Base-by-base conservation (phyloP, 2,797 vertebrate species). In the Heliangelus exortis region DNA sequence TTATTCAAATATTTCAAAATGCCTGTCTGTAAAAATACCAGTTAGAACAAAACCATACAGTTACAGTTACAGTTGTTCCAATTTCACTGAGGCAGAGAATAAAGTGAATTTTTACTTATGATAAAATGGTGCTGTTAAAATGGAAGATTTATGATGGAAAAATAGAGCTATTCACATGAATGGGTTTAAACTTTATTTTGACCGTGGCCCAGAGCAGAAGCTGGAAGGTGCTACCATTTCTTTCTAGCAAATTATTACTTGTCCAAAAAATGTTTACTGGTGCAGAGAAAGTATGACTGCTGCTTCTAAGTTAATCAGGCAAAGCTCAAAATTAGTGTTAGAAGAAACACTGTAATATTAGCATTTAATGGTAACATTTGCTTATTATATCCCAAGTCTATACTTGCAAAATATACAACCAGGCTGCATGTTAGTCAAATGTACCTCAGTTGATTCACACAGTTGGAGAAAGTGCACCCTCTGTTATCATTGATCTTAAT, bases 1-100 rank as follows among this genome's bases (percentile, higher is more conserved):
- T 88, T 95, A 95, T 96, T 94, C 95, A 95, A 96, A 90, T 90
- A 96, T 92, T 97, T 95, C 74, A 90, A 91, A 95, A 66, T 91
- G 57, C 33, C 53, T 91, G 87, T 92, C 39, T 67, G 79, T 93
- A 96, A 96, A 97, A 97, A 93, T 58, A 95, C 14, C 53, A 96
- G 78, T 86, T 86, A 97, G 62, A 96, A 96, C 34, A 95, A 97
- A 96, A 95, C 54, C 55, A 91, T 83, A 67, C 50, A 94, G 93
- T 96, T 93, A 94, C 74, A 39, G 10, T 39, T 95, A 92, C 84
- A 95, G 62, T 93, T 94, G 62, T 87, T 97, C 77, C 88, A 97
- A 95, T 77, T 66, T 59, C 65, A 43, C 33, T 26, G 9, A 57
- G 68, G 45, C 58, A 85, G 92, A 95, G 71, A 96, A 92, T 67